Conservation (phyloP, 2,113 vertebrate species). For the Oncorhynchus masou region DNA sequence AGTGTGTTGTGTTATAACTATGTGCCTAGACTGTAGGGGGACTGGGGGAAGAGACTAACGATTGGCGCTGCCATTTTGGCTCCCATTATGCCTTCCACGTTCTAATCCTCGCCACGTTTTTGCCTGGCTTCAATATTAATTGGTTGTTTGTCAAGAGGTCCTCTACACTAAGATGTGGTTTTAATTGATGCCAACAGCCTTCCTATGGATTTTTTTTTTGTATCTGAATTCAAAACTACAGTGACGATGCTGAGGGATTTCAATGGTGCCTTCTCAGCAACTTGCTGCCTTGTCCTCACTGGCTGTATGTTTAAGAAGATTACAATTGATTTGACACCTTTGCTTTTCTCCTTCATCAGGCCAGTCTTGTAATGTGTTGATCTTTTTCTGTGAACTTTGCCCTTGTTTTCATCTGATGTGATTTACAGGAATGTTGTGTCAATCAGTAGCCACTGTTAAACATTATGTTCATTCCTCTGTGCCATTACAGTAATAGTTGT, state of each 20-base stretch:
- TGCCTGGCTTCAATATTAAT: not conserved
- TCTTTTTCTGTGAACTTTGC: not conserved
- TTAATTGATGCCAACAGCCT: conserved; percentile 7
- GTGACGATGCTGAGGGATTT: conserved; percentile 8
- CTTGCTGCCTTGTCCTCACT: not conserved
- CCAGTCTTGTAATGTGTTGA: not conserved
- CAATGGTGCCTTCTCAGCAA: not conserved
- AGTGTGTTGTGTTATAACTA: conserved; percentile 77
- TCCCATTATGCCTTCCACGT: conserved; percentile 11
- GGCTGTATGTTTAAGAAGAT: not conserved
- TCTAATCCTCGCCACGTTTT: conserved; percentile 5
- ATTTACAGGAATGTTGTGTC: not conserved
- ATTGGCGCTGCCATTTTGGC: conserved; percentile 4
- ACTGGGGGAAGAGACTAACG: conserved; percentile 9
- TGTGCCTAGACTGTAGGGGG: conserved; percentile 12
- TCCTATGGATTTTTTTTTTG: conserved; percentile 3
- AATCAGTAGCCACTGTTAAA: not conserved
- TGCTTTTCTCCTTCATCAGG: not conserved
- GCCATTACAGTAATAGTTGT: not conserved
- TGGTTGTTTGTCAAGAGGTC: conserved; percentile 8
- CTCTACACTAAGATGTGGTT: conserved; percentile 3
- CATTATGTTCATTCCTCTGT: not conserved
- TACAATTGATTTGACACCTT: not conserved
- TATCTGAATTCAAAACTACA: conserved; percentile 15
- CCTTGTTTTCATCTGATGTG: not conserved